A percentile compares a stretch with the other conserved stretches of the same genome.
phyloP scores from a whole-genome alignment of 2,113 vertebrate species.

The Artemisiospiza belli region DNA sequence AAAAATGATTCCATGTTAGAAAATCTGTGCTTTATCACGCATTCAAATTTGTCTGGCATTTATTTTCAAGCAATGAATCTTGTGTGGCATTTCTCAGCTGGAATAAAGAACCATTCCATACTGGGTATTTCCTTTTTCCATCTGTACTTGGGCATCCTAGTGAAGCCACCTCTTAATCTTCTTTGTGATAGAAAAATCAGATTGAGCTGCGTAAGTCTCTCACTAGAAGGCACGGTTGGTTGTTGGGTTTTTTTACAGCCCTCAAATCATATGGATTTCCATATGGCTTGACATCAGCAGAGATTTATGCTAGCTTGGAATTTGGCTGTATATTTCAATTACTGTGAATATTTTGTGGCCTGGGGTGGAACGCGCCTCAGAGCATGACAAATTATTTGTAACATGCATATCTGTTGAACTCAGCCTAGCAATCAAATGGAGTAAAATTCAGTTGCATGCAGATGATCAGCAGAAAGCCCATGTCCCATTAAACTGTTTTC shows the following conservation, averaged over 20 bases:
- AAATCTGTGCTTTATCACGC: not conserved
- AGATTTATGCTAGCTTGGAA: constrained; percentile 64
- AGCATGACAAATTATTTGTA: constrained; percentile 62
- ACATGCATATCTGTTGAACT: constrained; percentile 47
- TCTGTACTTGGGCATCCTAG: not conserved
- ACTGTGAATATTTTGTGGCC: constrained; percentile 52
- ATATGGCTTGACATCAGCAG: constrained; percentile 51
- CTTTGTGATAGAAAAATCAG: constrained; percentile 46
- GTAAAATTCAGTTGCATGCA: constrained; percentile 31
- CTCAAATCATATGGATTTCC: constrained; percentile 53
- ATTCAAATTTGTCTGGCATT: constrained; percentile 7
- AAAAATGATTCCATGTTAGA: not conserved
- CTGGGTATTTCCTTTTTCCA: constrained; percentile 24
- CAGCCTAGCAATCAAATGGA: constrained; percentile 27
- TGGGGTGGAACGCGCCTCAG: constrained; percentile 19
- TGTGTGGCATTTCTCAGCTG: constrained; percentile 6
- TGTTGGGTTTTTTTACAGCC: not conserved
- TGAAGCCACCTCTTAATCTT: constrained; percentile 30
- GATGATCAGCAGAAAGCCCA: constrained; percentile 49
- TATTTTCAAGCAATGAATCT: not conserved
- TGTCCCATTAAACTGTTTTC: constrained; percentile 51
- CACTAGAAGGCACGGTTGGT: not conserved
- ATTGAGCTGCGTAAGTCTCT: not conserved
- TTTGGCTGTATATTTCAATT: constrained; percentile 64
- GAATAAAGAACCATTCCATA: not conserved